A percentile compares a stretch with the other conserved stretches of the same genome.
phyloP scores from a whole-genome alignment of 2,113 vertebrate species.

The Salvelinus sp. region DNA sequence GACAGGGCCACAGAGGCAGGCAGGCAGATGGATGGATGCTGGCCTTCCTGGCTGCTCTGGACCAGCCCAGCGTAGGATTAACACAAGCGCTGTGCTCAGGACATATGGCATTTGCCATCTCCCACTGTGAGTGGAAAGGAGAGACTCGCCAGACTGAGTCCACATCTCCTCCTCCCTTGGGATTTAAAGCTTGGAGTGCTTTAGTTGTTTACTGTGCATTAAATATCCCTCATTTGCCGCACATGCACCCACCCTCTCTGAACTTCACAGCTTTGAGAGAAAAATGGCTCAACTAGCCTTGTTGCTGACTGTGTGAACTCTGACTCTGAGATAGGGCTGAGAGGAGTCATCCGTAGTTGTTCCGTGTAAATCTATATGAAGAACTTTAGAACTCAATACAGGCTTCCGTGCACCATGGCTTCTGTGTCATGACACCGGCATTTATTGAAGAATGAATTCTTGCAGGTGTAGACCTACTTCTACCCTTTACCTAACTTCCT shows the following conservation, averaged over 20 bases:
- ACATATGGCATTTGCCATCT: constrained; percentile 78
- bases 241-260: background rate
- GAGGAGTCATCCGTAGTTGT: constrained; percentile 39
- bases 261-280: constrained; percentile 62
- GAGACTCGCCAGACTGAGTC: constrained; percentile 40
- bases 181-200: constrained; percentile 73
- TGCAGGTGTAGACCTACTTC: background rate
- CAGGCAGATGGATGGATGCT: constrained; percentile 46
- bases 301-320: constrained; percentile 61
- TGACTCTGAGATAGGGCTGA: constrained; percentile 17
- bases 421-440: background rate
- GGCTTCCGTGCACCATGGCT: background rate
- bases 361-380: constrained; percentile 41
- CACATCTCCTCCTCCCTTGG: constrained; percentile 44
- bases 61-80: constrained; percentile 66
- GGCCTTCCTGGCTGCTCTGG: constrained; percentile 53
- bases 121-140: constrained; percentile 61
- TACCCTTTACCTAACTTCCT: constrained; percentile 76
- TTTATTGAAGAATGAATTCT: background rate
- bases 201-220: constrained; percentile 76
- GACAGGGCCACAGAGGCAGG: constrained; percentile 49
- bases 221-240: constrained; percentile 40
- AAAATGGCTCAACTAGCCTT: constrained; percentile 62
- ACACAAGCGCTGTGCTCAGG: constrained; percentile 72
- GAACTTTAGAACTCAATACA: constrained; percentile 27